Percentiles rank a stretch among this genome's conserved stretches.
phyloP scores from a whole-genome alignment of 2,888 invertebrate species.

The Meliscaeva auricollis region DNA sequence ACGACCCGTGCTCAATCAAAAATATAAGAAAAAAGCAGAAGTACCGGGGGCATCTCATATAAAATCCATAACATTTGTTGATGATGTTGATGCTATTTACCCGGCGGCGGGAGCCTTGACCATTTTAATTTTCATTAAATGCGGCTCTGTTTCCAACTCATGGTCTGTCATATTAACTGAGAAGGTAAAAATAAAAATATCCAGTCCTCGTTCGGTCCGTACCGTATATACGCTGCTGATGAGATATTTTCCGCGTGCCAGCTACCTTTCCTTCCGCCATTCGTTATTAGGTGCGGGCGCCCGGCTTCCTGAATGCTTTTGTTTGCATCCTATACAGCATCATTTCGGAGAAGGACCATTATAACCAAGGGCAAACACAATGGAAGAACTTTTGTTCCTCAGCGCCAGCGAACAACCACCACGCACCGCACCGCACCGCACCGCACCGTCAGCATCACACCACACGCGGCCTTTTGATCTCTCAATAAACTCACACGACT shows the following conservation, averaged over 20 bases:
- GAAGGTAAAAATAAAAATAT: not conserved
- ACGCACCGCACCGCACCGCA: too few relatives aligned
- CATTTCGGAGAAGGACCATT: conserved; percentile 19
- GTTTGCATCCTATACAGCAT: conserved; percentile 42
- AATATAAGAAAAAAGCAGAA: too few relatives aligned
- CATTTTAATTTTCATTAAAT: not conserved
- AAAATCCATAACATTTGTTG: too few relatives aligned
- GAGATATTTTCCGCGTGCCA: conserved; percentile 47
- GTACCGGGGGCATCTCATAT: too few relatives aligned
- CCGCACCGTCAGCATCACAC: not conserved
- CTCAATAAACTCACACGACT: conserved; percentile 52
- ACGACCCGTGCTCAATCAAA: too few relatives aligned
- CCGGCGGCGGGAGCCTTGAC: too few relatives aligned
- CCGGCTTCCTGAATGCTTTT: conserved; percentile 31
- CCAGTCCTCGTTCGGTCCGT: not conserved
- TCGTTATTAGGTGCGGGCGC: conserved; percentile 28
- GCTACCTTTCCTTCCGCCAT: conserved; percentile 46
- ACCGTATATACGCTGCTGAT: conserved; percentile 8
- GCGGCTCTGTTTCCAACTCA: not conserved
- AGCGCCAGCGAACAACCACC: not conserved
- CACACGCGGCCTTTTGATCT: conserved; percentile 63
- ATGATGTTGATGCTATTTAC: too few relatives aligned
- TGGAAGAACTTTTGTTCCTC: conserved; percentile 52
- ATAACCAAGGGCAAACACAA: conserved; percentile 30
- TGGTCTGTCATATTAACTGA: not conserved